Base-by-base conservation (phyloP, 2,113 vertebrate species). In the Atrichornis clamosus region DNA sequence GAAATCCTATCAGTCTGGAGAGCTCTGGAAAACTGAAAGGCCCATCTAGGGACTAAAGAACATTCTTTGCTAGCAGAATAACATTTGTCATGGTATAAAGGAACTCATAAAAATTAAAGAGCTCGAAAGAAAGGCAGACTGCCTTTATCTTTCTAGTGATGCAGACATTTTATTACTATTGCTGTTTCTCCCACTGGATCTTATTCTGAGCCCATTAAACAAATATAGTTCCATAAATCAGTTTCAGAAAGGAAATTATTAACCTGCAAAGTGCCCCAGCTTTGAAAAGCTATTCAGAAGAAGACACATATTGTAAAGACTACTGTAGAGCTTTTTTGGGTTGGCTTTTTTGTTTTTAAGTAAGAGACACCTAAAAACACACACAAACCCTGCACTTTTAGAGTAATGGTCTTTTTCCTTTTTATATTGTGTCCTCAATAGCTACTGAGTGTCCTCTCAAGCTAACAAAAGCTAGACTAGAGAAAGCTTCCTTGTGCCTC, bases 81-180 rank as follows among this genome's bases (percentile, higher is more conserved):
- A 92, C 65, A 62, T 91, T 87, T 89, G 78, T 89, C 74, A 78
- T 81, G 30, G 90, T 63, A 86, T 59, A 78, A 91, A 93, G 59
- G 70, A 90, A 91, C 63, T 76, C 78, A 64, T 75, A 94, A 91
- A 93, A 95, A 91, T 85, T 87, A 86, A 92, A 95, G 75, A 82
- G 49, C 88, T 75, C 3, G 4, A 91, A 87, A 84, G 69, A 69
- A 49, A 74, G 41, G 50, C 90, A 95, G 82, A 64, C 37, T 56
- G 64, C 30, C 32, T 96, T 96, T 93, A 93, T 91, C 90, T 80
- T 90, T 77, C 63, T 41, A 74, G 62, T 30, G 55, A 93, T 63
- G 74, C 24, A 81, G 84, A 52, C 46, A 14, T 72, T 89, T 95
- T 84, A 84, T 78, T 87, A 82, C 20, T 76, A 74, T 16, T 83